Evolutionary conservation across 1,140 invertebrate genomes (phyloP), one percentile per base, ranked within the genome.

Genomic region (Monomorium pharaonis): DNA sequence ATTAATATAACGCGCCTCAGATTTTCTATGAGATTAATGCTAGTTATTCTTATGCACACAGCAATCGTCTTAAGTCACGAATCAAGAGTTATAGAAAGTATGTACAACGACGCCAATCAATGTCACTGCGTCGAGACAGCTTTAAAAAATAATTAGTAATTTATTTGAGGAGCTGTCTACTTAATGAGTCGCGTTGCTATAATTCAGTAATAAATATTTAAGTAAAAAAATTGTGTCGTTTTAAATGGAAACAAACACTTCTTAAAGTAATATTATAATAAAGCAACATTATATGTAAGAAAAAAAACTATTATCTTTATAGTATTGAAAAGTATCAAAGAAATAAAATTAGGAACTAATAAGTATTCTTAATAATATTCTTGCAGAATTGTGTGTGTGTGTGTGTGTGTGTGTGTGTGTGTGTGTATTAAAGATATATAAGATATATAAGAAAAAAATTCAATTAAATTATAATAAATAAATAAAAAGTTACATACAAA

Each of bases 1-100:
- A 78, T 72, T 33, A 21, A 33, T 83, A 60, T 58, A 60, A 80
- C n/a, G 33, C 44, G 62, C 24, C 63, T 30, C 24, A 14, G 33
- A 33, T 65, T 51, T 62, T 85, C 67, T 76, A 58, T 37, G 27
- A 87, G 76, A 86, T 58, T 56, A 54, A 80, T 42, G 27, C 9
- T 72, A 86, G 7, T 37, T 69, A 75, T 0, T 58, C 47, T 76
- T 76, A 56, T 62, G 16, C 60, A 42, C 7, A 67, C 21, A 4
- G 47, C n/a, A 49, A 85, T 51, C 14, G 21, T 37, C 16, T 24
- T 47, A n/a, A 58, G n/a, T 63, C 1, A 18, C 6, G 37, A 65
- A 44, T 76, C 16, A 86, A 2, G 16, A 42, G 18, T 60, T 24
- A 80, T 9, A 30, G 4, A 51, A n/a, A 49, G n/a, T 56, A 58